Evolutionary conservation across 2,797 vertebrate species (phyloP).

Genomic region (Florisuga fusca): DNA sequence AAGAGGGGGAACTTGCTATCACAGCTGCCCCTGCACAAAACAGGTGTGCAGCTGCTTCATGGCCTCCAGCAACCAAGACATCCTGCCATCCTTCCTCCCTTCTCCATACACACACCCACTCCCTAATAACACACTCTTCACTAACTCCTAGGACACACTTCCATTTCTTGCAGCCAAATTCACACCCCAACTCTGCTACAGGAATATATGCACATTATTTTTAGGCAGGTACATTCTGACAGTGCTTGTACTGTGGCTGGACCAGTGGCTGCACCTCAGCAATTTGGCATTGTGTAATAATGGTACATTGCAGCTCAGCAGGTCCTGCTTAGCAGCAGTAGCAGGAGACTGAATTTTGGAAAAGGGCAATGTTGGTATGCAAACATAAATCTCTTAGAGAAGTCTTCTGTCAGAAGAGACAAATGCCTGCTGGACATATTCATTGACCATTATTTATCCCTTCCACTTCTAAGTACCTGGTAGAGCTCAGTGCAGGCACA

Average conservation of each 20-base stretch:
- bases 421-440: not conserved
- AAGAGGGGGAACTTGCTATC: not conserved
- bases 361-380: not conserved
- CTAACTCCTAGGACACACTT: not conserved
- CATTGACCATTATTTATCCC: not conserved
- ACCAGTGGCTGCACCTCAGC: not conserved
- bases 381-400: not conserved
- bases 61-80: not conserved
- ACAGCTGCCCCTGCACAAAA: not conserved
- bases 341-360: not conserved
- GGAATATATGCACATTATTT: rapidly evolving
- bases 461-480: constrained; percentile 69
- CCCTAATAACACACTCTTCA: not conserved
- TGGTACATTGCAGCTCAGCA: not conserved
- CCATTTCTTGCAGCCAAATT: not conserved
- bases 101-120: not conserved
- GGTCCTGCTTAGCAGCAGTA: not conserved
- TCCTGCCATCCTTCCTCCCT: rapidly evolving
- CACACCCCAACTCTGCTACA: not conserved
- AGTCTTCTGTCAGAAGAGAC: not conserved
- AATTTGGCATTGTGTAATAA: no score
- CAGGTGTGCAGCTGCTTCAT: not conserved
- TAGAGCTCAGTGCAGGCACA: constrained; percentile 57
- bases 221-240: not conserved
- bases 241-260: not conserved